Percentiles rank a stretch among this genome's conserved stretches.
Evolutionary conservation across 1,140 invertebrate genomes (phyloP).

Genomic region (Harpegnathos saltator): DNA sequence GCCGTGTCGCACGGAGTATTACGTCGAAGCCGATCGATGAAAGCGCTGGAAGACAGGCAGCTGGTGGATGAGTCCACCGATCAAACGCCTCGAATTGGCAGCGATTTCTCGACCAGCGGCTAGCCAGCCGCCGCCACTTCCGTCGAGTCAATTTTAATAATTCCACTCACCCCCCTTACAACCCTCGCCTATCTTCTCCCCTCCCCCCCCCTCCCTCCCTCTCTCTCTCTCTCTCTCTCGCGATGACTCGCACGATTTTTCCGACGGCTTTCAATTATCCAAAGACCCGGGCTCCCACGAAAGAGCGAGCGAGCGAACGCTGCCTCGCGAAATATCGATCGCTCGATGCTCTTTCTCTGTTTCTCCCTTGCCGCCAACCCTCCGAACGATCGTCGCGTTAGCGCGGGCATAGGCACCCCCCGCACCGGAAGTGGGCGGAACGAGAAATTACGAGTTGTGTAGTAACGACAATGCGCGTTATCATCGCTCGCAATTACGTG

Average conservation of each 20-base stretch:
- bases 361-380: conserved; percentile 4
- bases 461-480: conserved; percentile 45
- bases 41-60: conserved; percentile 70
- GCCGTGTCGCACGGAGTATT: conserved; percentile 24
- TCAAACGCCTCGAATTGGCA: conserved; percentile 78
- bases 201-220: conserved; percentile 8
- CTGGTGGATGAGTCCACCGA: conserved; percentile 78
- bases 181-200: conserved; percentile 4
- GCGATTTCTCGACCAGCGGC: conserved; percentile 74
- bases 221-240: conserved; percentile 10
- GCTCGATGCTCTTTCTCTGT: not conserved
- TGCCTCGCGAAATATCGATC: conserved; percentile 73
- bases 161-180: conserved; percentile 53
- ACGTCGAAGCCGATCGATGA: conserved; percentile 66
- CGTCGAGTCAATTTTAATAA: conserved; percentile 80
- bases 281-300: conserved; percentile 64
- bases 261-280: conserved; percentile 78
- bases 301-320: conserved; percentile 19
- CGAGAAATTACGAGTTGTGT: conserved; percentile 63
- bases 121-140: conserved; percentile 29
- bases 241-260: conserved; percentile 79
- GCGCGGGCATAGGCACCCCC: conserved; percentile 23
- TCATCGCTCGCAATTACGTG: conserved; percentile 39
- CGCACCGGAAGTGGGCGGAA: conserved; percentile 61
- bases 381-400: conserved; percentile 33